These are phyloP conservation scores for Thymelicus sylvestris DNA, from an alignment of 2,888 invertebrate species.

Conservation along the genomic window DNA sequence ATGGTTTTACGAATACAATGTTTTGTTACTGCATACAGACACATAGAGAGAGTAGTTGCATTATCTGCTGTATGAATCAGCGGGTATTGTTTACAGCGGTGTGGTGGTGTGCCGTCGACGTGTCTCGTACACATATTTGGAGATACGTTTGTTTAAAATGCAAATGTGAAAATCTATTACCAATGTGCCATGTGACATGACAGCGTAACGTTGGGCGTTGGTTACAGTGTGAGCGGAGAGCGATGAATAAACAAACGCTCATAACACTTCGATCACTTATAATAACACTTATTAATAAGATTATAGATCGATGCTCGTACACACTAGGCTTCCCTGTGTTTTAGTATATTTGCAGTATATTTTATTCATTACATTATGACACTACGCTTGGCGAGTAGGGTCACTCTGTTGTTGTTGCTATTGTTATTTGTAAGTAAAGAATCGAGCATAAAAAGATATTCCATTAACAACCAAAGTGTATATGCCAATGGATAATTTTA, in stretches of 20 bases:
- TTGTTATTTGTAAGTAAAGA: not conserved
- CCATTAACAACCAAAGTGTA: not conserved
- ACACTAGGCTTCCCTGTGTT: too few species aligned
- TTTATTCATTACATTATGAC: too few species aligned
- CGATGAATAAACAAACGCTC: not conserved
- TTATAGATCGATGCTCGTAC: too few species aligned
- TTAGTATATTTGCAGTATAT: too few species aligned
- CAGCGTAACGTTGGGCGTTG: not conserved
- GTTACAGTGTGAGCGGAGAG: not conserved
- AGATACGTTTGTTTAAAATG: constrained; percentile 50
- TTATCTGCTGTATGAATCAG: constrained; percentile 65
- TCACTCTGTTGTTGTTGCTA: too few species aligned
- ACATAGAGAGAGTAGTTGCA: constrained; percentile 50
- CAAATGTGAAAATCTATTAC: constrained; percentile 51
- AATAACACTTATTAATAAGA: too few species aligned
- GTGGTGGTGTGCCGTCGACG: constrained; percentile 43
- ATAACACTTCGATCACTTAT: too few species aligned
- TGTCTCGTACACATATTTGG: constrained; percentile 60
- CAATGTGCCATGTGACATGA: constrained; percentile 40
- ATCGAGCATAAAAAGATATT: not conserved
- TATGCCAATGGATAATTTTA: not conserved
- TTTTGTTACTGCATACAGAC: constrained; percentile 57
- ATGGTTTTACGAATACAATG: constrained; percentile 27
- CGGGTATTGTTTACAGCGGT: constrained; percentile 61
- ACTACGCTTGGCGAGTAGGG: too few species aligned